phyloP scores from a whole-genome alignment of 2,797 vertebrate species.

The Clarias fuscus region DNA sequence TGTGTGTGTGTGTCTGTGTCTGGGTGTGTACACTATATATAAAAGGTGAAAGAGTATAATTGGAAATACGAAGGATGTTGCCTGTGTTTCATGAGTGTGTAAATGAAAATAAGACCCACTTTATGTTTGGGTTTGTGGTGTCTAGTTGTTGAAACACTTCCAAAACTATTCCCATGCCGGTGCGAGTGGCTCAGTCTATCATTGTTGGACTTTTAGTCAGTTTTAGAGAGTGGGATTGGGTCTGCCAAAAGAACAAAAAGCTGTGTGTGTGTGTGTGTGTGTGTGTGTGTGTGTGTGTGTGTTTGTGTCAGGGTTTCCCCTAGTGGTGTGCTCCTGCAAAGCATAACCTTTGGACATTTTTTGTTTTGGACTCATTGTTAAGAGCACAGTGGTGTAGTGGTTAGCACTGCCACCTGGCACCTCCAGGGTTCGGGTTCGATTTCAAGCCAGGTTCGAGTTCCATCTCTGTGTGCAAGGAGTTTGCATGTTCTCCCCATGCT shows the following conservation, averaged over 20 bases:
- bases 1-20: neutral
- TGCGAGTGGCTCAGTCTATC: neutral
- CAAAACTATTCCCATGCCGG: slow-evolving; percentile 14
- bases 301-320: neutral
- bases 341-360: no score
- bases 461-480: no score
- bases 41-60: slow-evolving; percentile 26
- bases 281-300: slow-evolving; percentile 20
- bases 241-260: slow-evolving; percentile 1
- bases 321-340: no score
- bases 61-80: slow-evolving; percentile 44
- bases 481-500: no score
- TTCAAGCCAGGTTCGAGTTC: no score
- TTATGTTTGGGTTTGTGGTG: slow-evolving; percentile 56
- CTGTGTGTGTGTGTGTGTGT: slow-evolving; percentile 4
- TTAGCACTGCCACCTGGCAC: no score
- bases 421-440: no score
- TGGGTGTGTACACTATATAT: neutral
- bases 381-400: no score
- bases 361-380: no score
- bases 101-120: slow-evolving; percentile 16
- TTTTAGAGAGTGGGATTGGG: neutral
- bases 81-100: slow-evolving; percentile 31
- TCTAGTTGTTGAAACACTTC: slow-evolving; percentile 15
- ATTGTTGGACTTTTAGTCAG: slow-evolving; percentile 1